Percentiles rank a stretch among this genome's conserved stretches.
Evolutionary conservation across 2,797 vertebrate species (phyloP).

Genomic region (Mormyrops boulengeri): DNA sequence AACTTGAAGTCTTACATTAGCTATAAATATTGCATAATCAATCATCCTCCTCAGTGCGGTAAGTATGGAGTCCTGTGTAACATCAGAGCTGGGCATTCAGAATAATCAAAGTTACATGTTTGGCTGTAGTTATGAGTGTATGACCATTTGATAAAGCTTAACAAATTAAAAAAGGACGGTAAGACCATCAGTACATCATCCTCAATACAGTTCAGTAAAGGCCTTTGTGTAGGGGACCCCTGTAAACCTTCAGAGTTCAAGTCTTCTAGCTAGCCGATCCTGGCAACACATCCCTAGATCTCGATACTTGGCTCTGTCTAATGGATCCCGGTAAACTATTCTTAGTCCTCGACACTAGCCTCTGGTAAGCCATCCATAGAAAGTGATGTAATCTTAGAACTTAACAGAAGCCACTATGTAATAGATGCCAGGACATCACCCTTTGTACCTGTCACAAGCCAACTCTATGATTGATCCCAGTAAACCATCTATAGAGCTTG

Average conservation of each 20-base stretch:
- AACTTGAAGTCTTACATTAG: background rate
- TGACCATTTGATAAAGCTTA: background rate
- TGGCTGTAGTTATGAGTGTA: background rate
- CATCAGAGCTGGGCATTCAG: background rate
- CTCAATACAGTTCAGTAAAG: background rate
- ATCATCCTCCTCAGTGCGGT: background rate
- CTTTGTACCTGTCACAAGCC: background rate
- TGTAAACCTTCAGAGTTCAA: background rate
- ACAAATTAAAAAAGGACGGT: background rate
- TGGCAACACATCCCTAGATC: background rate
- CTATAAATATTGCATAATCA: background rate
- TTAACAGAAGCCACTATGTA: background rate
- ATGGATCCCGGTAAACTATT: background rate
- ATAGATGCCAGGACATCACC: background rate
- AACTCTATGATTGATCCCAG: background rate
- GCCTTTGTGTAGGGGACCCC: background rate
- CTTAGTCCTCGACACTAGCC: background rate
- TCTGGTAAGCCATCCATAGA: background rate
- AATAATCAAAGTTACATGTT: background rate
- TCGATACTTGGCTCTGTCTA: background rate
- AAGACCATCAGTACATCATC: background rate
- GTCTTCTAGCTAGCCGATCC: background rate
- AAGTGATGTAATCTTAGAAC: background rate
- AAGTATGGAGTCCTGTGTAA: background rate
- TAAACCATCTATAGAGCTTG: background rate